Percentiles rank a stretch among this genome's conserved stretches.
phyloP scores from a whole-genome alignment of 2,797 vertebrate species.

The Crocidura indochinensis region DNA sequence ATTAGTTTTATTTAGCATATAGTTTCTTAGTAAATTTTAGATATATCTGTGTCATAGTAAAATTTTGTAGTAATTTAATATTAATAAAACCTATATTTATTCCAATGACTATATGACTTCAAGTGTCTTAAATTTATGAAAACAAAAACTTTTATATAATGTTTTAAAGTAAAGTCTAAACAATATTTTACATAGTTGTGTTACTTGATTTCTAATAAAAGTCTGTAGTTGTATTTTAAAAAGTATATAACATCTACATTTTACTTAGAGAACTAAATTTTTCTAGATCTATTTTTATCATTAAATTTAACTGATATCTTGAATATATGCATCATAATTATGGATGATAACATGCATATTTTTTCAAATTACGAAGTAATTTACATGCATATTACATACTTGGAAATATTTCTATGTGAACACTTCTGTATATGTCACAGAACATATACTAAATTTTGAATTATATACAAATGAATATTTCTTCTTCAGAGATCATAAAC shows the following conservation, averaged over 20 bases:
- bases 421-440: neutral
- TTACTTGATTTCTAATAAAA: neutral
- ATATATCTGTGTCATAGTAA: neutral
- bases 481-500: neutral
- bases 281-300: neutral
- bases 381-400: neutral
- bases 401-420: neutral
- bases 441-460: neutral
- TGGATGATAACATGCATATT: neutral
- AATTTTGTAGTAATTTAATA: neutral
- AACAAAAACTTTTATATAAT: neutral
- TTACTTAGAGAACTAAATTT: neutral
- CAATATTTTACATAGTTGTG: neutral
- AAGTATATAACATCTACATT: constrained; percentile 3
- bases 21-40: neutral
- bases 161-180: constrained; percentile 9
- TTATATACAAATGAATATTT: neutral
- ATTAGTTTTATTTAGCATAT: constrained; percentile 14
- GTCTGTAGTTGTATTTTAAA: neutral
- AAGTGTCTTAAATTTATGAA: neutral
- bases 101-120: neutral
- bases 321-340: neutral
- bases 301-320: no score
- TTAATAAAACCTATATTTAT: neutral
- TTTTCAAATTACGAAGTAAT: neutral